These are phyloP conservation scores for Anableps anableps DNA, from an alignment of 2,797 vertebrate genomes.

Conservation along the genomic window DNA sequence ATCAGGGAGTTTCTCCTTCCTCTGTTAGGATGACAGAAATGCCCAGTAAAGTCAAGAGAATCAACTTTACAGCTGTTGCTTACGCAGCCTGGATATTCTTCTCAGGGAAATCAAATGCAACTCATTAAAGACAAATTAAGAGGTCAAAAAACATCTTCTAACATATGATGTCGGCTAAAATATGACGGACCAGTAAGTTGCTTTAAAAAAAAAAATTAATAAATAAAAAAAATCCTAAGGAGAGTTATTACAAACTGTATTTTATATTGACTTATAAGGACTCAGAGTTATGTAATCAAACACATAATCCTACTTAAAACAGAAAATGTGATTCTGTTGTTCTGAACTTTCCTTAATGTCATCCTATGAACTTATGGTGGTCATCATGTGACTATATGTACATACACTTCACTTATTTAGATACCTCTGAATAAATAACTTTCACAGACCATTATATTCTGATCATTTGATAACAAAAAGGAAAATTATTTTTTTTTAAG, in stretches of 20 bases:
- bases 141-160: background rate
- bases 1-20: constrained; percentile 7
- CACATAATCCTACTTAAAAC: background rate
- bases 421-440: too few species aligned
- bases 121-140: background rate
- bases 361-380: too few species aligned
- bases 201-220: too few species aligned
- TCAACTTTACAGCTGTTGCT: constrained; percentile 25
- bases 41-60: constrained; percentile 37
- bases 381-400: too few species aligned
- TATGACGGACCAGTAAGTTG: background rate
- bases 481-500: too few species aligned
- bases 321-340: too few species aligned
- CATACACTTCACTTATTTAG: too few species aligned
- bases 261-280: background rate
- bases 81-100: background rate
- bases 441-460: too few species aligned
- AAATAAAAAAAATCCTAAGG: background rate
- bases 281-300: background rate
- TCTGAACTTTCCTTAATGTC: too few species aligned
- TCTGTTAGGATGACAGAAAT: constrained; percentile 7
- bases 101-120: background rate
- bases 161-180: background rate
- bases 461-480: too few species aligned
- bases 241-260: background rate